Conservation (phyloP, 2,797 vertebrate genomes). For the Ataeniobius toweri region DNA sequence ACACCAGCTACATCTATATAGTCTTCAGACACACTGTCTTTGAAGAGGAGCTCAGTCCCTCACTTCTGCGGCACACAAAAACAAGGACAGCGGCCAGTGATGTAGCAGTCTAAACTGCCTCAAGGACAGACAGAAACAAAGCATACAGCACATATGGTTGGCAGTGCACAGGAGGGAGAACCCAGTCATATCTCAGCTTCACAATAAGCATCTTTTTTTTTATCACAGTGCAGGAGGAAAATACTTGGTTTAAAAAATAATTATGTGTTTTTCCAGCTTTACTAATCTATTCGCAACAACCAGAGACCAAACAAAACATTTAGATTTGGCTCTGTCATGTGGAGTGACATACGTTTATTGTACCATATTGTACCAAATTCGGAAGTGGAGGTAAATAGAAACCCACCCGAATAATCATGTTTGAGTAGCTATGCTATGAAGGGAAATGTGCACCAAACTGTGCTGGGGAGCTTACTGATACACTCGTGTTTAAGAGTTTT, state of each 20-base stretch:
- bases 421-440: conserved; percentile 55
- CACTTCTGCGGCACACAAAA: conserved; percentile 59
- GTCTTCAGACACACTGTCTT: conserved; percentile 49
- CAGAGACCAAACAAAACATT: conserved; percentile 48
- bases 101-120: conserved; percentile 67
- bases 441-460: conserved; percentile 48
- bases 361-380: conserved; percentile 41
- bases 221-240: conserved; percentile 69
- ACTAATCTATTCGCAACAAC: conserved; percentile 58
- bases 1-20: conserved; percentile 52
- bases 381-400: conserved; percentile 53
- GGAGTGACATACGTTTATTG: conserved; percentile 52
- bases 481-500: neutral
- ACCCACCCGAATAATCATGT: conserved; percentile 53
- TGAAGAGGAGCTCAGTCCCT: conserved; percentile 48
- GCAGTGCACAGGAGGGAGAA: conserved; percentile 56
- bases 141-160: conserved; percentile 65
- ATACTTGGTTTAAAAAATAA: conserved; percentile 15
- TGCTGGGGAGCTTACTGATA: conserved; percentile 45
- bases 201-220: conserved; percentile 48
- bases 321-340: conserved; percentile 48
- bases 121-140: conserved; percentile 65
- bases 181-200: conserved; percentile 56
- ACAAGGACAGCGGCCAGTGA: conserved; percentile 67
- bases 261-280: conserved; percentile 42